phyloP scores from a whole-genome alignment of 2,797 vertebrate genomes.

The Sebastes hubbsi region DNA sequence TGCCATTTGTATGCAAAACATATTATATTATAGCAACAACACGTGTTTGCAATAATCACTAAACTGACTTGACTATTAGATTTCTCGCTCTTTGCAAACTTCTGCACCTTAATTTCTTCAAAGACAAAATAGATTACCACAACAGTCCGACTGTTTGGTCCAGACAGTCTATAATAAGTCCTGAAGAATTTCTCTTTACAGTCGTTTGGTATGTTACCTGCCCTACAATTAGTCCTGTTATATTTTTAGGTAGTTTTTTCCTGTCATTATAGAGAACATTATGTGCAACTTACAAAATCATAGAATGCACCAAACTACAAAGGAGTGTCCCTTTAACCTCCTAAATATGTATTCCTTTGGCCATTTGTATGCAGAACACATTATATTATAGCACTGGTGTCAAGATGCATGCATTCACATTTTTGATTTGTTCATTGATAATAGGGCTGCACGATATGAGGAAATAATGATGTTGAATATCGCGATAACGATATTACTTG shows the following conservation, averaged over 20 bases:
- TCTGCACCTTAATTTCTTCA: slow-evolving; percentile 36
- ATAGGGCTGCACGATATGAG: too few species aligned
- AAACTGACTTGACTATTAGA: slow-evolving; percentile 25
- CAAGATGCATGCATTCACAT: background rate
- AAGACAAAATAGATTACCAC: slow-evolving; percentile 34
- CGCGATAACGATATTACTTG: too few species aligned
- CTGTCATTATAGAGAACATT: background rate
- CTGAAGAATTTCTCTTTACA: slow-evolving; percentile 32
- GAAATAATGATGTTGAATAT: too few species aligned
- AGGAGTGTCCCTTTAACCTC: too few species aligned
- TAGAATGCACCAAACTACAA: background rate
- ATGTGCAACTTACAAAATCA: background rate
- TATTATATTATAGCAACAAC: background rate
- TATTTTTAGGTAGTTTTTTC: background rate
- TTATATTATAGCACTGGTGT: background rate
- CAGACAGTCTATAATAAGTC: slow-evolving; percentile 32
- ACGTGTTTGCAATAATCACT: background rate
- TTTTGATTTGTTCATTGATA: background rate
- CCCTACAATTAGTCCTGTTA: background rate
- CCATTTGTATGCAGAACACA: background rate
- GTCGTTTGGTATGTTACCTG: background rate
- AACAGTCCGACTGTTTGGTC: slow-evolving; percentile 24
- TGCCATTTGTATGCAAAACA: background rate
- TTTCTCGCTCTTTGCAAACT: slow-evolving; percentile 23
- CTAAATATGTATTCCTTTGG: background rate